Percentiles rank a stretch among this genome's conserved stretches.
Evolutionary conservation across 64 coral and sea anemone species (phyloP).

Genomic region (Actinia tenebrosa): DNA sequence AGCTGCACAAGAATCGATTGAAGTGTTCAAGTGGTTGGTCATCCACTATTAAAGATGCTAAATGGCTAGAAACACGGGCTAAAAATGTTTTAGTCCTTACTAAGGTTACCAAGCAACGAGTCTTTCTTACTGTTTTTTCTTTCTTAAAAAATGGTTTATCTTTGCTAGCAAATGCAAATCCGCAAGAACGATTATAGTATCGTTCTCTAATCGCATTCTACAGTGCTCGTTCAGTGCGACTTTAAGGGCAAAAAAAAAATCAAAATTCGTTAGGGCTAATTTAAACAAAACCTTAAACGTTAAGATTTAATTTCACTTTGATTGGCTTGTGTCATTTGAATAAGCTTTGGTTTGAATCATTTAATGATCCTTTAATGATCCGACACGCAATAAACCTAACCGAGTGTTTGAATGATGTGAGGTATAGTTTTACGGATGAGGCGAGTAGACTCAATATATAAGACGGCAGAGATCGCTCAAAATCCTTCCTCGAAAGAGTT

Average conservation of each 20-base stretch:
- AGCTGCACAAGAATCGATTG: slow-evolving; percentile 18
- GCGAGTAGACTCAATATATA: background rate
- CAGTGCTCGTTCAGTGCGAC: background rate
- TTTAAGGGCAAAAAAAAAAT: background rate
- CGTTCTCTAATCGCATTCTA: background rate
- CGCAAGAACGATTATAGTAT: background rate
- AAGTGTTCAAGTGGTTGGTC: slow-evolving; percentile 21
- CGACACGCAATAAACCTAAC: background rate
- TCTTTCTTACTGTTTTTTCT: background rate
- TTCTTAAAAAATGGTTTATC: background rate
- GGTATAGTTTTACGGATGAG: background rate
- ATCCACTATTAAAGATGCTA: slow-evolving; percentile 13
- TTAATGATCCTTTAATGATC: background rate
- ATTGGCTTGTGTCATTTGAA: slow-evolving; percentile 6
- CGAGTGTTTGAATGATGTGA: background rate
- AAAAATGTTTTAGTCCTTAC: background rate
- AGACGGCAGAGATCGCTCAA: background rate
- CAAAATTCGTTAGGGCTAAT: background rate
- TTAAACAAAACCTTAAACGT: slow-evolving; percentile 11
- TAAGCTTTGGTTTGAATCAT: background rate
- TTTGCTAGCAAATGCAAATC: background rate
- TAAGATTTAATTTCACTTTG: slow-evolving; percentile 18
- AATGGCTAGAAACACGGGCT: background rate
- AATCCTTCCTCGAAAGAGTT: background rate
- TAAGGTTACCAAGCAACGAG: background rate